A percentile compares a stretch with the other conserved stretches of the same genome.
Conservation (phyloP, 2,888 invertebrate genomes). For the Fabriciana adippe region DNA sequence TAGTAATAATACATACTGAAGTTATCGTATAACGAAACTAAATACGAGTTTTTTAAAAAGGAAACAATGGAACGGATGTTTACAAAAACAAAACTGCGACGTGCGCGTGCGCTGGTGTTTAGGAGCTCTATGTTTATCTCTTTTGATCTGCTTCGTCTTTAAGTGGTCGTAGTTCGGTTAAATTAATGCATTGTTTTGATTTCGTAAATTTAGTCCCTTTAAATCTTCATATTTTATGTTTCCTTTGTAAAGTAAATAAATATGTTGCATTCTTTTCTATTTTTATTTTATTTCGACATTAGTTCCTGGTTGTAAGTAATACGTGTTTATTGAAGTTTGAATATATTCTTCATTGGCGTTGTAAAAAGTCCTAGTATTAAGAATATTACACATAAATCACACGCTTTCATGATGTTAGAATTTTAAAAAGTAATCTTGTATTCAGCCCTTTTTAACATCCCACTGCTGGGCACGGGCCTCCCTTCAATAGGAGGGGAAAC, state of each 20-base stretch:
- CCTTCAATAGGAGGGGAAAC: too few species aligned
- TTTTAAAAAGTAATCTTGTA: too few species aligned
- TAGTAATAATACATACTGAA: not conserved
- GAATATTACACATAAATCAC: too few species aligned
- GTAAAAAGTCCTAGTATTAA: too few species aligned
- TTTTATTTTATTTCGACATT: too few species aligned
- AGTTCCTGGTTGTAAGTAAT: not conserved
- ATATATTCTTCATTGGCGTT: too few species aligned
- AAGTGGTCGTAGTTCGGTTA: constrained; percentile 3
- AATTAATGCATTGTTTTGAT: constrained; percentile 1
- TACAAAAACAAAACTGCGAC: constrained; percentile 26
- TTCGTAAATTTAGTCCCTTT: constrained; percentile 1
- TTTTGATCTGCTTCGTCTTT: constrained; percentile 19
- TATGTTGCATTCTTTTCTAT: too few species aligned
- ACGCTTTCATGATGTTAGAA: too few species aligned
- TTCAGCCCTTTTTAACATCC: too few species aligned
- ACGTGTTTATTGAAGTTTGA: not conserved
- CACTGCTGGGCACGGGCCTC: too few species aligned
- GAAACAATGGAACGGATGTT: constrained; percentile 32
- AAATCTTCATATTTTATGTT: constrained; percentile 5
- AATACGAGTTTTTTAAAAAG: constrained; percentile 13
- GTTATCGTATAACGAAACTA: not conserved
- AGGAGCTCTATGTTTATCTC: constrained; percentile 15
- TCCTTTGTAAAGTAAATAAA: not conserved
- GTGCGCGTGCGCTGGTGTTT: constrained; percentile 12